Evolutionary conservation across 2,113 vertebrate species (phyloP), one percentile per base, ranked within the genome.

Genomic region (Laterallus jamaicensis): DNA sequence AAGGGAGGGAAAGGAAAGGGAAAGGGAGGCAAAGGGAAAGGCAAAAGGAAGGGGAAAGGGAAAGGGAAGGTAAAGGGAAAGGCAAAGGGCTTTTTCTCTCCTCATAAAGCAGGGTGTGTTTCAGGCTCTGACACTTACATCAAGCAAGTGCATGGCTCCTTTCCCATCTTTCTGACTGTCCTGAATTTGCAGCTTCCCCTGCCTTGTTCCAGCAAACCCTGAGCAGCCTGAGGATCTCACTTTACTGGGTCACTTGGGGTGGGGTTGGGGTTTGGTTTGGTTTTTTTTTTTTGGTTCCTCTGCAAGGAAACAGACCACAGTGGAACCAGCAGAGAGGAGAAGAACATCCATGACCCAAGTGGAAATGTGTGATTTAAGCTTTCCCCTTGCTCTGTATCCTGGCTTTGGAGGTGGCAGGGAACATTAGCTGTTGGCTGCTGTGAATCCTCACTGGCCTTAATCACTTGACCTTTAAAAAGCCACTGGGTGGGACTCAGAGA

Each of bases 71-170:
- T 15, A 15, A 44, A 16, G 13, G 42, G 15, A 42, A 42, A 42
- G 40, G 15, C 15, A 74, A 68, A 74, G 63, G 0, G 4, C 47
- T 70, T 90, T 64, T 68, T 54, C 69, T 56, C 90, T 67, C 80
- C 95, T 88, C 86, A 9, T 90, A 86, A 90, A 96, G 92, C 80
- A 88, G 95, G 95, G 95, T 18, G 95, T 96, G 95, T 64, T 69
- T 47, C 42, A 18, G 68, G 18, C 82, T 12, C 76, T 3, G 37
- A 32, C 55, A 39, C 4, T 86, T 12, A 67, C 86, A 94, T 71
- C 88, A 49, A 84, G 64, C 88, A 93, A 96, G 84, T 69, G 71
- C 35, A 14, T 68, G 88, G 94, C 91, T 93, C 89, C 73, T 42
- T 88, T 92, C 88, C 94, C 91, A 66, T 42, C 84, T 25, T 60